A percentile compares a stretch with the other conserved stretches of the same genome.
These are phyloP conservation scores for Geophilus truncorum DNA, from an alignment of 2,888 invertebrate species.

Conservation along the genomic window DNA sequence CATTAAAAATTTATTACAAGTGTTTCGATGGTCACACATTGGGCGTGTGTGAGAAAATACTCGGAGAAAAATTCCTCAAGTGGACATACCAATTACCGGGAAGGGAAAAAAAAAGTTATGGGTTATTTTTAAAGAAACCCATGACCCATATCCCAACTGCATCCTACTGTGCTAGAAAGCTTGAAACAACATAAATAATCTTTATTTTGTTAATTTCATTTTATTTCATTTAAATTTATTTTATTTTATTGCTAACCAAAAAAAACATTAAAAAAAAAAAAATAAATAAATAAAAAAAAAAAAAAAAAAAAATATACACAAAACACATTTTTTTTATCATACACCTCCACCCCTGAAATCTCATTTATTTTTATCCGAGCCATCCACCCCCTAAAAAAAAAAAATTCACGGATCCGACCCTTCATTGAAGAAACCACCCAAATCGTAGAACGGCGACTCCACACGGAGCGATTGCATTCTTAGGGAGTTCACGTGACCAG, in stretches of 20 bases:
- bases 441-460: constrained; percentile 19
- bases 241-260: no score
- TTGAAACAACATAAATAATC: no score
- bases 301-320: background rate
- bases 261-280: no score
- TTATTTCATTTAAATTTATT: no score
- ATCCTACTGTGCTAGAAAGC: no score
- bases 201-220: no score
- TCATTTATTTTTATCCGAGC: background rate
- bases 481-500: background rate
- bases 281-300: background rate
- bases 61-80: background rate
- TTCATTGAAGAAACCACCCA: constrained; percentile 23
- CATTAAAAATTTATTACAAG: background rate
- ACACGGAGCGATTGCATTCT: background rate
- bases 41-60: background rate
- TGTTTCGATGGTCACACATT: background rate
- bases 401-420: background rate
- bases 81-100: background rate
- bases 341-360: background rate
- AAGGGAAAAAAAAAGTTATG: background rate
- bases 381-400: background rate
- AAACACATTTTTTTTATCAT: background rate
- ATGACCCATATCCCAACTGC: background rate
- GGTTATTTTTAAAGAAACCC: background rate